These are phyloP conservation scores for Geopemphigus sp. DNA, from an alignment of 1,140 invertebrate species.

Conservation along the genomic window DNA sequence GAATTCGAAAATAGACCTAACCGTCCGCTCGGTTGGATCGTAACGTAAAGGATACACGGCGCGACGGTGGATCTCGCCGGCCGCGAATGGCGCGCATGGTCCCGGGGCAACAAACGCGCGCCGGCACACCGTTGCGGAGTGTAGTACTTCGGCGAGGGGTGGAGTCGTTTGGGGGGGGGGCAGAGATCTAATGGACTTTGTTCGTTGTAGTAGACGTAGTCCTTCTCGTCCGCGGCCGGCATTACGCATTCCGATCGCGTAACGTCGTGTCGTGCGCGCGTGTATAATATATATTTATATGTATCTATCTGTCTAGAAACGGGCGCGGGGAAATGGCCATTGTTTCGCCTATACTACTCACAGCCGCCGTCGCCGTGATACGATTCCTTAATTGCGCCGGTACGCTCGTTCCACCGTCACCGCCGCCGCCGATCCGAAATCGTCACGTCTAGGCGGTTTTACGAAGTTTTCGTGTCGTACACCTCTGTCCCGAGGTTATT, in stretches of 20 bases:
- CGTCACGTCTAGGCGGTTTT: too few relatives aligned
- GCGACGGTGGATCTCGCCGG: too few relatives aligned
- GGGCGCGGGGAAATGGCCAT: neutral
- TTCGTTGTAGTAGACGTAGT: neutral
- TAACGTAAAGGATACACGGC: too few relatives aligned
- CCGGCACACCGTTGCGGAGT: neutral
- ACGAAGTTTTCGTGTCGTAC: too few relatives aligned
- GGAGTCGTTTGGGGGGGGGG: too few relatives aligned
- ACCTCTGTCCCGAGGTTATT: too few relatives aligned
- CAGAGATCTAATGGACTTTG: slow-evolving; percentile 25
- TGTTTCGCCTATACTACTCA: slow-evolving; percentile 6
- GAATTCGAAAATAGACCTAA: too few relatives aligned
- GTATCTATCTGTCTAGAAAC: neutral
- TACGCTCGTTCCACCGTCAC: too few relatives aligned
- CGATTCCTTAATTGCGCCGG: slow-evolving; percentile 37
- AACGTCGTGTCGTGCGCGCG: neutral
- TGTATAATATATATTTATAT: neutral
- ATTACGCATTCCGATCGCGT: slow-evolving; percentile 32
- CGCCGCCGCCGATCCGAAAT: too few relatives aligned
- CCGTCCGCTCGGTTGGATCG: too few relatives aligned
- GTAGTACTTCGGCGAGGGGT: too few relatives aligned
- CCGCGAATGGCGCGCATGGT: too few relatives aligned
- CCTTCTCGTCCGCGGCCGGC: neutral
- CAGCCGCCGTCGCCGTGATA: slow-evolving; percentile 1
- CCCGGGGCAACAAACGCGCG: neutral